phyloP scores from a whole-genome alignment of 2,888 invertebrate species.

The Endotricha flammealis region DNA sequence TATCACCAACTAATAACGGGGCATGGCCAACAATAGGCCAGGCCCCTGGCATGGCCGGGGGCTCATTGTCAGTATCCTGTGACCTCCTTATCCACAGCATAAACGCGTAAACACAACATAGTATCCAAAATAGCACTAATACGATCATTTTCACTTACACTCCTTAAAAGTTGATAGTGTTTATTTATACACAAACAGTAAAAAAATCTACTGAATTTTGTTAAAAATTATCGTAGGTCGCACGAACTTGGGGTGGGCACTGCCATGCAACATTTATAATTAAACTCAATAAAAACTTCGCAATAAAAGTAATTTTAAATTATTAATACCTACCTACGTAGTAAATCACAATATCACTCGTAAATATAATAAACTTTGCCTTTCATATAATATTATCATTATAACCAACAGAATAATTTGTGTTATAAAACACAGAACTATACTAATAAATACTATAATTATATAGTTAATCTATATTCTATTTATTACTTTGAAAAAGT shows the following conservation, averaged over 20 bases:
- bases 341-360: not conserved
- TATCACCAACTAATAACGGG: slow-evolving; percentile 49
- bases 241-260: not conserved
- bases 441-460: no score
- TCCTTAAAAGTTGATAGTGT: no score
- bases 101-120: slow-evolving; percentile 27
- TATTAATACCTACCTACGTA: not conserved
- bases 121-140: slow-evolving; percentile 30
- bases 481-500: no score
- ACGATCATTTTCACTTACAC: slow-evolving; percentile 30
- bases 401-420: slow-evolving; percentile 9
- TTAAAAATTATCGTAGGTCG: not conserved
- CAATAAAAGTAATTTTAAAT: not conserved
- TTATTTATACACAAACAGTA: no score
- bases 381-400: slow-evolving; percentile 1
- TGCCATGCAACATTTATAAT: not conserved
- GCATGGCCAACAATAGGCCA: slow-evolving; percentile 54
- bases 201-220: no score
- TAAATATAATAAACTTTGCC: not conserved
- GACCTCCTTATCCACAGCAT: slow-evolving; percentile 32
- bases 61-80: slow-evolving; percentile 33
- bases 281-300: not conserved
- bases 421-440: slow-evolving; percentile 20
- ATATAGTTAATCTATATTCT: no score
- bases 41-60: slow-evolving; percentile 41